Conservation (phyloP, 2,888 invertebrate genomes). For the Biston betularia region DNA sequence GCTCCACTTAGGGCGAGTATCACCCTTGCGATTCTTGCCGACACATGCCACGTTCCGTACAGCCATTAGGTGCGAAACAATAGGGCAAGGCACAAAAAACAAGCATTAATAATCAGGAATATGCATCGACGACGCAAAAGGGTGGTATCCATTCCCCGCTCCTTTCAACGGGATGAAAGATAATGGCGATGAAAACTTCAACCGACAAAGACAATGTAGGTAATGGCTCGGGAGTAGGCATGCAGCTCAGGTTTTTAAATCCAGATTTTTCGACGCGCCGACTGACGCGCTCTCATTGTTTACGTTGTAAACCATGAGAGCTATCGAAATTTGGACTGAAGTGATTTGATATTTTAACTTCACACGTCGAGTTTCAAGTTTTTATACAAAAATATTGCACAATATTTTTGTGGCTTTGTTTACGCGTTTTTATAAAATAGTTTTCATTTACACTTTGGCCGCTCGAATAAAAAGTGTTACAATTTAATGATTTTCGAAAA, state of each 20-base stretch:
- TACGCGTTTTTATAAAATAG: not conserved
- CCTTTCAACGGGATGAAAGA: slow-evolving; percentile 68
- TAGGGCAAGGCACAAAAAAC: slow-evolving; percentile 81
- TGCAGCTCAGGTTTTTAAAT: slow-evolving; percentile 42
- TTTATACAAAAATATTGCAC: not conserved
- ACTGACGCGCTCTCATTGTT: slow-evolving; percentile 32
- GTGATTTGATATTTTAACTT: slow-evolving; percentile 36
- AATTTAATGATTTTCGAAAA: no score
- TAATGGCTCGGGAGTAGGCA: slow-evolving; percentile 60
- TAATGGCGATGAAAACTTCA: slow-evolving; percentile 72
- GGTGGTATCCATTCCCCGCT: slow-evolving; percentile 57
- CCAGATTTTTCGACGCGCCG: slow-evolving; percentile 26
- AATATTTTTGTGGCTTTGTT: not conserved
- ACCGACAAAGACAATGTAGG: slow-evolving; percentile 68
- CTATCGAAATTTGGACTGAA: slow-evolving; percentile 29
- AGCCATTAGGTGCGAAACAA: slow-evolving; percentile 80
- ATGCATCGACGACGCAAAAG: slow-evolving; percentile 74
- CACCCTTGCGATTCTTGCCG: slow-evolving; percentile 79
- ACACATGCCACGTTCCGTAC: slow-evolving; percentile 79
- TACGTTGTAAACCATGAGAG: slow-evolving; percentile 33
- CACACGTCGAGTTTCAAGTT: slow-evolving; percentile 15
- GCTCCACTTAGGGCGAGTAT: slow-evolving; percentile 83
- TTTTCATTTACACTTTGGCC: not conserved
- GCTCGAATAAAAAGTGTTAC: not conserved
- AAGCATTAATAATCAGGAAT: slow-evolving; percentile 84